Evolutionary conservation across 1,140 invertebrate genomes (phyloP).

Genomic region (Dendrolimus punctatus): DNA sequence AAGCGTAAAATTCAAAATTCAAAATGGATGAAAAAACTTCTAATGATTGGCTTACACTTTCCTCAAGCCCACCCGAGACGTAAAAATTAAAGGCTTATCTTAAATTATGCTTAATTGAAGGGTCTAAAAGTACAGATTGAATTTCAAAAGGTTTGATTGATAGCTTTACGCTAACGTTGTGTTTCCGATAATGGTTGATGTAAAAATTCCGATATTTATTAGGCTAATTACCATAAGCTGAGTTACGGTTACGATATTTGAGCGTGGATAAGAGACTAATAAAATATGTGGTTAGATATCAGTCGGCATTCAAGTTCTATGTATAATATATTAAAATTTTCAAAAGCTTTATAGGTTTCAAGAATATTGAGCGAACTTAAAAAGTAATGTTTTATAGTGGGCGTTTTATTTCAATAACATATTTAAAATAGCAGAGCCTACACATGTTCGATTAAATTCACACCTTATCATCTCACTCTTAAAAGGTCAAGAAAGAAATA

Average conservation of each 20-base stretch:
- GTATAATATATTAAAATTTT: conserved; percentile 4
- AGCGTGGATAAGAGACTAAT: not conserved
- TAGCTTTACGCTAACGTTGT: conserved; percentile 36
- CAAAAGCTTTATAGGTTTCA: conserved; percentile 2
- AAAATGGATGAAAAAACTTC: conserved; percentile 49
- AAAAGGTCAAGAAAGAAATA: too few relatives aligned
- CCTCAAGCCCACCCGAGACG: conserved; percentile 58
- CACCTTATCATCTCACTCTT: too few relatives aligned
- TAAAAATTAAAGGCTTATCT: conserved; percentile 68
- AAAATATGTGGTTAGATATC: conserved; percentile 3
- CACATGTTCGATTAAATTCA: too few relatives aligned
- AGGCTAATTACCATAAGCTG: conserved; percentile 32
- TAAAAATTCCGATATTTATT: conserved; percentile 36
- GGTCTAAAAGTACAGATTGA: conserved; percentile 66
- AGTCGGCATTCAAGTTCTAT: too few relatives aligned
- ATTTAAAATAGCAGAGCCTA: too few relatives aligned
- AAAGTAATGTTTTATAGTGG: too few relatives aligned
- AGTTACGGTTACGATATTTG: conserved; percentile 2
- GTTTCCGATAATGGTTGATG: conserved; percentile 34
- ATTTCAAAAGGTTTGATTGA: conserved; percentile 64
- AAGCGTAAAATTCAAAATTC: conserved; percentile 60
- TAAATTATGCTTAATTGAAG: conserved; percentile 70
- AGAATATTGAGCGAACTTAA: too few relatives aligned
- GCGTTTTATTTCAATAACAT: too few relatives aligned
- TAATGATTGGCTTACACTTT: conserved; percentile 62